Evolutionary conservation across 2,113 vertebrate genomes (phyloP), one percentile per base, ranked within the genome.

Genomic region (Thalassarche chlororhynchos): DNA sequence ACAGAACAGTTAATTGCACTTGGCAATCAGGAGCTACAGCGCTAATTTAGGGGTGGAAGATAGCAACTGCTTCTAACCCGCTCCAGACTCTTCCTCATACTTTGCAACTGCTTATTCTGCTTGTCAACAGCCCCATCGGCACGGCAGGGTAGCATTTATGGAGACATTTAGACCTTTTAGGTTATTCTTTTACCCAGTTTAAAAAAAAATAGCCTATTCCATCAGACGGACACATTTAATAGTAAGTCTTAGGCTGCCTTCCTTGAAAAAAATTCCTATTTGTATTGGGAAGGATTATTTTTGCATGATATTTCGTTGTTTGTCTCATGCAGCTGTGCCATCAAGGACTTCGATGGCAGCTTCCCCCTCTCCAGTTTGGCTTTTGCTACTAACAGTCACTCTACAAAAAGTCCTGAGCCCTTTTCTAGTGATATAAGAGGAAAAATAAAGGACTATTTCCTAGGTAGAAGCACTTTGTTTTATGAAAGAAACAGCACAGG

Each of bases 71-170:
- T 28, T 75, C 80, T 14, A 65, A 6, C 40, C n/a, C 9, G 1
- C 54, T 84, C 40, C 88, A 85, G 83, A 57, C 83, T 76, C 66
- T 88, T 87, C 90, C 72, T 84, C 62, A 34, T 10, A 8, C 42
- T 60, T 29, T 44, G 60, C 69, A 84, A 87, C 36, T 2, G 24
- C 36, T 70, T 17, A 4, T 65, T 60, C 60, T 1, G 6, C 8
- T 4, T 61, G 52, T 72, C 81, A 40, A 6, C 6, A 2, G 72
- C 65, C 44, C 76, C 31, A 8, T 3, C 0, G 0, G 25, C 66
- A 38, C 1, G 0, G 49, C 42, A 29, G 16, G 36, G n/a, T 3
- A 18, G 24, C 14, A 13, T 26, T 17, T 4, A 14, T 5, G 40
- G 60, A 34, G 46, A 29, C 15, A 32, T 21, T 31, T 13, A 49